Percentiles rank a stretch among this genome's conserved stretches.
phyloP scores from a whole-genome alignment of 1,140 invertebrate genomes.

The Zaprionus africanus region DNA sequence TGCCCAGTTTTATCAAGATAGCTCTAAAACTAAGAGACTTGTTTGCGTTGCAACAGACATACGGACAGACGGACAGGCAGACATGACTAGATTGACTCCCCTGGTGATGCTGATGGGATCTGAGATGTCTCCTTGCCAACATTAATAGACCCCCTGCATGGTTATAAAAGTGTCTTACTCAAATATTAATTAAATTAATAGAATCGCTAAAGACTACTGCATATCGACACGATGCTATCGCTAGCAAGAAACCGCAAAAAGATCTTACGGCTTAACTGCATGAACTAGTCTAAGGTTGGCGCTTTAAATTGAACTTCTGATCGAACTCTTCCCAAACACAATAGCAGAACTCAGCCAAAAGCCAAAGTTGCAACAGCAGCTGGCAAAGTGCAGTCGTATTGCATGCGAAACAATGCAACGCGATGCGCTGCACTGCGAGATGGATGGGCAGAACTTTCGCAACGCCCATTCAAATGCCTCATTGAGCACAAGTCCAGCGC shows the following conservation, averaged over 20 bases:
- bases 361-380: not conserved
- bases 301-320: not conserved
- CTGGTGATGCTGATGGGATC: too few relatives aligned
- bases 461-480: slow-evolving; percentile 12
- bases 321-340: not conserved
- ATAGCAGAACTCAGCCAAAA: not conserved
- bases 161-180: too few relatives aligned
- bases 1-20: too few relatives aligned
- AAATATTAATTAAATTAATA: too few relatives aligned
- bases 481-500: slow-evolving; percentile 6
- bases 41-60: too few relatives aligned
- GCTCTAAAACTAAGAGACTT: too few relatives aligned
- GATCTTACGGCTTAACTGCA: not conserved
- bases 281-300: not conserved
- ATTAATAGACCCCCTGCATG: too few relatives aligned
- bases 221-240: not conserved
- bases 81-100: too few relatives aligned
- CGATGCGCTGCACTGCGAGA: not conserved
- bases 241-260: not conserved
- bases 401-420: not conserved
- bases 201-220: too few relatives aligned
- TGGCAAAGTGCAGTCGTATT: not conserved
- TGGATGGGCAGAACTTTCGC: slow-evolving; percentile 21
- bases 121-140: too few relatives aligned
- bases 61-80: too few relatives aligned